Evolutionary conservation across 2,888 invertebrate genomes (phyloP).

Genomic region (Meteorus colon): DNA sequence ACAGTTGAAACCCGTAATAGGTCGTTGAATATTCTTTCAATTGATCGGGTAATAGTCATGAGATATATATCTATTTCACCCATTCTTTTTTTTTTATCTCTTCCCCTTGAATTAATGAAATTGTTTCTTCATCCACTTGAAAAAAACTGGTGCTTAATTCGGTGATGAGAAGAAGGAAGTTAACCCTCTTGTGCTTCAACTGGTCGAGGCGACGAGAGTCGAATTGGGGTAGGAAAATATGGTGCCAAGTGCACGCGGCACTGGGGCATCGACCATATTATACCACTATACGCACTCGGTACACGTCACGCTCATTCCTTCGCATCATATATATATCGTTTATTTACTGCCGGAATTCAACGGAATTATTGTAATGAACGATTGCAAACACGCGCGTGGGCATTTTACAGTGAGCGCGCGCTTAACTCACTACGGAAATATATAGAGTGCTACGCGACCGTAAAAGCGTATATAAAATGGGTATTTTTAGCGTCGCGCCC

Average conservation of each 20-base stretch:
- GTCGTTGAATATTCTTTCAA: neutral
- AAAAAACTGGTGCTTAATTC: neutral
- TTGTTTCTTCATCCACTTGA: neutral
- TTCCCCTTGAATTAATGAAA: no score
- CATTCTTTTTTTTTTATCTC: neutral
- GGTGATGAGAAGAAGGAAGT: neutral
- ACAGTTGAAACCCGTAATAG: neutral
- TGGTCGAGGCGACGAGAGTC: slow-evolving; percentile 47
- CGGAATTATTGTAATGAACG: slow-evolving; percentile 29
- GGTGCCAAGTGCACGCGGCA: slow-evolving; percentile 65
- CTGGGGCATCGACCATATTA: slow-evolving; percentile 65
- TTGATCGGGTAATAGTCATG: neutral
- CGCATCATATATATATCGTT: slow-evolving; percentile 11
- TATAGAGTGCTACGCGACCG: slow-evolving; percentile 15
- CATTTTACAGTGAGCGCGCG: neutral
- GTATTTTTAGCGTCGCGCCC: slow-evolving; percentile 29
- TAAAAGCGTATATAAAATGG: slow-evolving; percentile 17
- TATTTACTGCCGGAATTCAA: slow-evolving; percentile 20
- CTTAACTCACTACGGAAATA: slow-evolving; percentile 10
- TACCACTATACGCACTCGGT: slow-evolving; percentile 12
- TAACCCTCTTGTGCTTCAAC: neutral
- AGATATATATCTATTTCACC: neutral
- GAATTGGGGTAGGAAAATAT: slow-evolving; percentile 57
- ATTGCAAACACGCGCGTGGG: slow-evolving; percentile 29
- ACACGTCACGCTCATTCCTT: slow-evolving; percentile 8